Percentiles rank a stretch among this genome's conserved stretches.
Evolutionary conservation across 2,888 invertebrate species (phyloP).

Genomic region (Yponomeuta sedellus): DNA sequence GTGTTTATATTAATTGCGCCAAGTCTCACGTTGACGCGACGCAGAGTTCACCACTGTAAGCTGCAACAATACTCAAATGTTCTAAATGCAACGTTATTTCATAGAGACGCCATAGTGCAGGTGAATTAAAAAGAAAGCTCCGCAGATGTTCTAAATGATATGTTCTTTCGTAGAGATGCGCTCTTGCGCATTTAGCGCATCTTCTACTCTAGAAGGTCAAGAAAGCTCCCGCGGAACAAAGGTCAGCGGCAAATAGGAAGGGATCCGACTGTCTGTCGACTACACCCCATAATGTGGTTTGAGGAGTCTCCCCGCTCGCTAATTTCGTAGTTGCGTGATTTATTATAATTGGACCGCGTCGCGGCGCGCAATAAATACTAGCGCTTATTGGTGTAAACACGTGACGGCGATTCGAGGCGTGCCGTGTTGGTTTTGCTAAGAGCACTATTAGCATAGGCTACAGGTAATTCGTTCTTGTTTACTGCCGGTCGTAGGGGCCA

Average conservation of each 20-base stretch:
- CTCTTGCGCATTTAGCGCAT: too few species aligned
- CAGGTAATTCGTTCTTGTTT: background rate
- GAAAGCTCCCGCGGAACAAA: too few species aligned
- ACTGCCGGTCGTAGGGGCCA: background rate
- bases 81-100: too few species aligned
- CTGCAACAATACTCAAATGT: too few species aligned
- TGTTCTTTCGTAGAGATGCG: too few species aligned
- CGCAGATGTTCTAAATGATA: too few species aligned
- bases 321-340: background rate
- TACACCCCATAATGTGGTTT: background rate
- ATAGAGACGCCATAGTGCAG: too few species aligned
- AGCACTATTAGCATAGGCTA: background rate
- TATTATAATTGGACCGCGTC: slow-evolving; percentile 7
- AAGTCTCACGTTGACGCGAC: too few species aligned
- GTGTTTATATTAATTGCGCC: too few species aligned
- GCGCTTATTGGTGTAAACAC: slow-evolving; percentile 6
- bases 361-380: slow-evolving; percentile 1
- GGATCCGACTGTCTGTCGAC: background rate
- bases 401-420: background rate
- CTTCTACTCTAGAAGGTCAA: too few species aligned
- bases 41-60: too few species aligned
- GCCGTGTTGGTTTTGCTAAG: background rate
- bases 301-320: background rate
- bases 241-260: background rate
- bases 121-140: too few species aligned